Evolutionary conservation across 1,140 invertebrate species (phyloP).

Genomic region (Phymastichus coffea): DNA sequence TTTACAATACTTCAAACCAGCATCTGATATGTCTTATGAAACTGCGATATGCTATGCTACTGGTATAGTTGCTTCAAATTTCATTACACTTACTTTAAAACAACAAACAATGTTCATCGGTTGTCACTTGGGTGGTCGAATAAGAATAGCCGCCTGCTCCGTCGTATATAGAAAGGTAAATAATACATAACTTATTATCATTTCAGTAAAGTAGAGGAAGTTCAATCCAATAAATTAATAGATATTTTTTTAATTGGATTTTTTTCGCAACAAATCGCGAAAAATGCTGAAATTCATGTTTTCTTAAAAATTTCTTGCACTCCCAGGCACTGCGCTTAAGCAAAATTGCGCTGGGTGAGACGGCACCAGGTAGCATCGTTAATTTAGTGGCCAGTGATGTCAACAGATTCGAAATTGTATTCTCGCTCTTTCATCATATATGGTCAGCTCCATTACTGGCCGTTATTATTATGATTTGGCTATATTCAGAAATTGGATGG

Average conservation of each 20-base stretch:
- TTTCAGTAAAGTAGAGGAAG: no score
- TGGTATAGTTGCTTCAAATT: slow-evolving; percentile 55
- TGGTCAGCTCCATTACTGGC: slow-evolving; percentile 66
- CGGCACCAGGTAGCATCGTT: slow-evolving; percentile 78
- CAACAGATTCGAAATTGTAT: slow-evolving; percentile 61
- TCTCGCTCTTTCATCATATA: slow-evolving; percentile 60
- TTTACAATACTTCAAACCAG: slow-evolving; percentile 54
- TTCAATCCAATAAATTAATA: slow-evolving; percentile 2
- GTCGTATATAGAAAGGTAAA: slow-evolving; percentile 64
- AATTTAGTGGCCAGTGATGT: slow-evolving; percentile 79
- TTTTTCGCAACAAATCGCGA: no score
- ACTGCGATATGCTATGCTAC: slow-evolving; percentile 59
- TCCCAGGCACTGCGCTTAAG: slow-evolving; percentile 59
- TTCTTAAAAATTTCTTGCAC: neutral
- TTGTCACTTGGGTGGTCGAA: slow-evolving; percentile 60
- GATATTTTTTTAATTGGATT: neutral
- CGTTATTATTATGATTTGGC: slow-evolving; percentile 60
- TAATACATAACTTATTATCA: neutral
- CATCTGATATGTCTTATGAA: slow-evolving; percentile 48
- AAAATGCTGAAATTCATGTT: neutral
- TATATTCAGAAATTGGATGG: slow-evolving; percentile 64
- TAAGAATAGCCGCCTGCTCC: slow-evolving; percentile 62
- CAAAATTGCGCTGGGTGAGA: slow-evolving; percentile 67
- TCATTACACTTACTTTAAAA: slow-evolving; percentile 55
- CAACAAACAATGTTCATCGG: slow-evolving; percentile 62